Conservation (phyloP, 2,113 vertebrate species). For the Perca fluviatilis region DNA sequence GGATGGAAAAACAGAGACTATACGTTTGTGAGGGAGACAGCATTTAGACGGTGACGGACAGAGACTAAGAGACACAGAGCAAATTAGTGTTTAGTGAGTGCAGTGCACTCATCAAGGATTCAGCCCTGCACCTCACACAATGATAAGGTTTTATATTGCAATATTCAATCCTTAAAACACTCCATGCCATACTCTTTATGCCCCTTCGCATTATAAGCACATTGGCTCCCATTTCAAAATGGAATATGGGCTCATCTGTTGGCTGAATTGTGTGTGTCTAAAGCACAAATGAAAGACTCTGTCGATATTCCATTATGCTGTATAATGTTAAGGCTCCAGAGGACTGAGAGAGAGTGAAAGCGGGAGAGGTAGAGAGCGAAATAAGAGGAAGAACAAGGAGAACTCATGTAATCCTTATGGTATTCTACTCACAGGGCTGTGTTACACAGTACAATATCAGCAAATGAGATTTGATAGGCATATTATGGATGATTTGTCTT, state of each 20-base stretch:
- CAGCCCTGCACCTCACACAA: conserved; percentile 27
- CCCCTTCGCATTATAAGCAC: conserved; percentile 34
- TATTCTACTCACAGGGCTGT: conserved; percentile 49
- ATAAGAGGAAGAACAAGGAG: conserved; percentile 46
- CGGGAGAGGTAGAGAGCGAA: conserved; percentile 33
- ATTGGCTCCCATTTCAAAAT: conserved; percentile 59
- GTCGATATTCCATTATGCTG: conserved; percentile 75
- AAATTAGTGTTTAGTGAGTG: conserved; percentile 52
- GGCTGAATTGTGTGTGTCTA: conserved; percentile 54
- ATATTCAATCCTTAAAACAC: conserved; percentile 64
- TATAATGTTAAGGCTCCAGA: conserved; percentile 68
- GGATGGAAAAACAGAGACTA: conserved; percentile 21
- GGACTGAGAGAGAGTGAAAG: conserved; percentile 46
- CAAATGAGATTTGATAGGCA: conserved; percentile 71
- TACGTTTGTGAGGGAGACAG: conserved; percentile 15
- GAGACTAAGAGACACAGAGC: conserved; percentile 10
- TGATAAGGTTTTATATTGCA: conserved; percentile 77
- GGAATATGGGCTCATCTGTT: conserved; percentile 49
- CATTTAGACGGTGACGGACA: conserved; percentile 24
- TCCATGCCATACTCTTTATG: conserved; percentile 35
- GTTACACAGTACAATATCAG: conserved; percentile 51
- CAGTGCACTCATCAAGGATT: conserved; percentile 68
- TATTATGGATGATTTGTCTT: conserved; percentile 60
- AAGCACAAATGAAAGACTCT: conserved; percentile 62
- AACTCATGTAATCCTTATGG: conserved; percentile 64